These are phyloP conservation scores for Schrankia costaestrigalis DNA, from an alignment of 2,888 invertebrate species.

Conservation along the genomic window DNA sequence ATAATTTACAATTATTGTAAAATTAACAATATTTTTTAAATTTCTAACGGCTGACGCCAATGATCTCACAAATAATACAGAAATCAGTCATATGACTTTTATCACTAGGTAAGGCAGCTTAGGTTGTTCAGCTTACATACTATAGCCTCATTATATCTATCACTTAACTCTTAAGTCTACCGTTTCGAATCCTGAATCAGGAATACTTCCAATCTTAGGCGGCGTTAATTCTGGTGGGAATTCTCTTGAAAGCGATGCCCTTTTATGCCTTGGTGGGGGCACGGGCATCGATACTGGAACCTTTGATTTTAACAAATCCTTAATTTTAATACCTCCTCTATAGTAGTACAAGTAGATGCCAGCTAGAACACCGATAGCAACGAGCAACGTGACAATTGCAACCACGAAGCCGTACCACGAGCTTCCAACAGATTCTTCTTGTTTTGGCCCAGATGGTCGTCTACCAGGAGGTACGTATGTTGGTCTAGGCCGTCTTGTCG, in stretches of 20 bases:
- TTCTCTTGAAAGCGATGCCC: constrained; percentile 63
- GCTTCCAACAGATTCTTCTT: constrained; percentile 67
- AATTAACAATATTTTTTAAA: constrained; percentile 27
- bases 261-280: constrained; percentile 70
- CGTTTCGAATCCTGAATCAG: constrained; percentile 74
- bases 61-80: constrained; percentile 16
- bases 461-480: constrained; percentile 67
- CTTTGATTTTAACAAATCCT: constrained; percentile 80
- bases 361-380: constrained; percentile 83
- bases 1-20: constrained; percentile 59
- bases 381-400: constrained; percentile 83
- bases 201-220: constrained; percentile 55
- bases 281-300: constrained; percentile 59
- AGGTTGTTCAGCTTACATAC: constrained; percentile 20
- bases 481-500: constrained; percentile 68
- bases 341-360: constrained; percentile 88
- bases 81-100: constrained; percentile 16
- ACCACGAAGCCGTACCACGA: constrained; percentile 81
- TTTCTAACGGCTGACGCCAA: neutral
- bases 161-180: constrained; percentile 67
- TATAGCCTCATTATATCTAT: constrained; percentile 30
- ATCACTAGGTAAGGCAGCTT: constrained; percentile 42
- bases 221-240: constrained; percentile 58
- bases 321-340: constrained; percentile 85
- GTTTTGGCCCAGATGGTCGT: constrained; percentile 63